Evolutionary conservation across 2,113 vertebrate species (phyloP).

Genomic region (Corythoichthys haematopterus): DNA sequence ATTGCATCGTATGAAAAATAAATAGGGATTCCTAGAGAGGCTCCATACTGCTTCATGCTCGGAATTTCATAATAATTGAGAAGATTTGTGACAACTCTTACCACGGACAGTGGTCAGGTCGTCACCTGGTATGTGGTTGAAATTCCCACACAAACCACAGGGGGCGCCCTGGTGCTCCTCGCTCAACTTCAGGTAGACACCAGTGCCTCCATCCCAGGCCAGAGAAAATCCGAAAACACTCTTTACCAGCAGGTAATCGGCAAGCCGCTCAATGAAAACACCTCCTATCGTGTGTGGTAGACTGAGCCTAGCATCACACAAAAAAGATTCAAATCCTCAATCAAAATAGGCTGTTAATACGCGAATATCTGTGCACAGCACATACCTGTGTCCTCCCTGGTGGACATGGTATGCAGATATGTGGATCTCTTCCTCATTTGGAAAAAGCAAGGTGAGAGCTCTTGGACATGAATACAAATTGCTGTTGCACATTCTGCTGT

Average conservation of each 20-base stretch:
- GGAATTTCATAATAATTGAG: conserved; percentile 47
- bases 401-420: conserved; percentile 90
- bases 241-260: conserved; percentile 95
- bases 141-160: conserved; percentile 94
- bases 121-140: conserved; percentile 86
- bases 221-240: conserved; percentile 95
- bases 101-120: conserved; percentile 84
- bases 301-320: conserved; percentile 69
- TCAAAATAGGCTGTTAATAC: background rate
- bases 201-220: conserved; percentile 94
- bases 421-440: conserved; percentile 88
- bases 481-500: conserved; percentile 82
- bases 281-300: conserved; percentile 87
- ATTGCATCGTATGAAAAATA: background rate
- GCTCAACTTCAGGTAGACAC: conserved; percentile 92
- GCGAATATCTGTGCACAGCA: background rate
- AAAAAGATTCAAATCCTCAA: background rate
- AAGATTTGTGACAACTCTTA: conserved; percentile 74
- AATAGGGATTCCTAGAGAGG: background rate
- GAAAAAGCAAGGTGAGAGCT: conserved; percentile 90
- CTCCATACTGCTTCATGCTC: background rate
- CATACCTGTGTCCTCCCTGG: conserved; percentile 82
- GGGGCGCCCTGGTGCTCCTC: conserved; percentile 85
- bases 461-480: conserved; percentile 86
- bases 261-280: conserved; percentile 88